phyloP scores from a whole-genome alignment of 2,797 vertebrate genomes.

The Fundulus diaphanus region DNA sequence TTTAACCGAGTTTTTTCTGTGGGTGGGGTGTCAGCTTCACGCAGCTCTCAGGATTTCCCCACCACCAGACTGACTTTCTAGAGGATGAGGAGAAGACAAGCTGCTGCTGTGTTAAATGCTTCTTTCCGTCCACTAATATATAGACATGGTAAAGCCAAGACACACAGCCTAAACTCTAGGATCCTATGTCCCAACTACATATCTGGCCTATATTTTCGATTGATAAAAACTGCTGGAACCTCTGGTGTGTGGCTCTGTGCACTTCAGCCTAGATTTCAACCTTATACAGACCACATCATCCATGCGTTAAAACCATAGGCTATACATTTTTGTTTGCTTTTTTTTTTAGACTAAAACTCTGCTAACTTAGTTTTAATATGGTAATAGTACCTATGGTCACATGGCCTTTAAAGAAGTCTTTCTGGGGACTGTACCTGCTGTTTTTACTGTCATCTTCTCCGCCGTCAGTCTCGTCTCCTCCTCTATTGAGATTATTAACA shows the following conservation, averaged over 20 bases:
- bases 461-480: not conserved
- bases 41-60: too few relatives aligned
- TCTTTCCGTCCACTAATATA: not conserved
- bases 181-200: not conserved
- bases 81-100: too few relatives aligned
- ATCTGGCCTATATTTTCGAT: not conserved
- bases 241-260: not conserved
- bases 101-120: too few relatives aligned
- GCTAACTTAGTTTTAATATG: not conserved
- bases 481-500: not conserved
- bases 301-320: not conserved
- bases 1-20: too few relatives aligned
- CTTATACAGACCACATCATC: not conserved
- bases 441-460: not conserved
- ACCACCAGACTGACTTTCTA: not conserved
- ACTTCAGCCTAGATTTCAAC: not conserved
- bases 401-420: not conserved
- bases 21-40: too few relatives aligned
- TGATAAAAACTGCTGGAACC: not conserved
- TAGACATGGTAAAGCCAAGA: too few relatives aligned
- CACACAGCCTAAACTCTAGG: not conserved
- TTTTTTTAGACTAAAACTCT: not conserved
- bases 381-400: not conserved
- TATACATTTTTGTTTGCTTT: not conserved
- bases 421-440: slow-evolving; percentile 21